Evolutionary conservation across 2,113 vertebrate genomes (phyloP), one percentile per base, ranked within the genome.

Genomic region (Hirundichthys speculiger): DNA sequence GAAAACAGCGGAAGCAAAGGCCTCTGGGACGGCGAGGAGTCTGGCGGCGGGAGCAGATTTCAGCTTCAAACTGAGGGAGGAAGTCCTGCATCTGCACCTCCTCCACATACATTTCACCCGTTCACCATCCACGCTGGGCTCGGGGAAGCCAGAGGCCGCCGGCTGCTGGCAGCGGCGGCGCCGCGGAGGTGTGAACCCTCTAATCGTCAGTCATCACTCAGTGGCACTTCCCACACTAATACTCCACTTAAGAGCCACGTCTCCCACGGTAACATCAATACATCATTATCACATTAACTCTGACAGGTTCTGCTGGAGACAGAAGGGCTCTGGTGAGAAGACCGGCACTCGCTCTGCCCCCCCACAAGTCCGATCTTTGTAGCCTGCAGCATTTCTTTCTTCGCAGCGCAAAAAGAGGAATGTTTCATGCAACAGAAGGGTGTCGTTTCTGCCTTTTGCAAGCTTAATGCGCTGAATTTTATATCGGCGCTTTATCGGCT

Each of bases 141-240:
- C 1, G 18, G 41, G 27, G 48, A 51, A 3, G 66, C 38, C 53
- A 61, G 52, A n/a, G n/a, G n/a, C n/a, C n/a, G n/a, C n/a, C n/a
- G n/a, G n/a, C n/a, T n/a, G n/a, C n/a, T n/a, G n/a, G n/a, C n/a
- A n/a, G n/a, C n/a, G n/a, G n/a, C 53, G 19, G 56, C 68, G 63
- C 75, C 38, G 52, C 38, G 2, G 62, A 81, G 72, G 78, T 83
- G 81, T 75, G 80, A 79, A 80, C 60, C 71, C 46, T 76, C 66
- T 81, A 77, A 86, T 80, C 67, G 20, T 3, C 76, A 42, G 70
- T 59, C 79, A 58, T 83, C 79, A 71, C 69, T 72, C 62, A 51
- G 52, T 52, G 77, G 75, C 80, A 60, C 79, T 61, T 72, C 60
- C 82, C 69, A 67, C 69, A 49, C 72, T 65, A 38, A 16, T 19